These are phyloP conservation scores for Pseudopipra pipra DNA, from an alignment of 2,113 vertebrate species.

Conservation along the genomic window DNA sequence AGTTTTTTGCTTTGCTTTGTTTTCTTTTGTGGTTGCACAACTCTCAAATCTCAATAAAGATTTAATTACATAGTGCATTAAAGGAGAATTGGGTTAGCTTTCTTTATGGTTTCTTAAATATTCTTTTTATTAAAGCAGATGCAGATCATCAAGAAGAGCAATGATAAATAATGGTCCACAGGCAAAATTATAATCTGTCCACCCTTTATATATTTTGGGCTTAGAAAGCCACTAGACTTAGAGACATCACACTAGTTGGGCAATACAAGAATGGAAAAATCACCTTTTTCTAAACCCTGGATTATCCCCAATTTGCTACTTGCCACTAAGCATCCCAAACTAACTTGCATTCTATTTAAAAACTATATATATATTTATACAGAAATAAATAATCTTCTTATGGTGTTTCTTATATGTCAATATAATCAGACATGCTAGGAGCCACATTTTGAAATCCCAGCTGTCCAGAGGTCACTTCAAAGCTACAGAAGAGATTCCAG, in stretches of 20 bases:
- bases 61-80: slow-evolving; percentile 31
- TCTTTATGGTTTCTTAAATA: slow-evolving; percentile 21
- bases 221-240: background rate
- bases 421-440: background rate
- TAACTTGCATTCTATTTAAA: background rate
- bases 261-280: background rate
- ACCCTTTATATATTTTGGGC: background rate
- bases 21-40: slow-evolving; percentile 28
- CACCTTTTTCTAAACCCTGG: background rate
- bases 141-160: background rate
- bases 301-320: background rate
- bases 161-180: background rate
- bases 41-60: slow-evolving; percentile 45
- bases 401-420: background rate
- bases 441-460: background rate
- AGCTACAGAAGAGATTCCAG: background rate
- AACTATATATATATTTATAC: background rate
- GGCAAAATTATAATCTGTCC: background rate
- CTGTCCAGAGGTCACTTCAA: background rate
- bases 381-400: background rate
- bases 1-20: background rate
- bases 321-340: background rate
- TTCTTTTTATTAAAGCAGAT: slow-evolving; percentile 30
- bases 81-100: slow-evolving; percentile 11
- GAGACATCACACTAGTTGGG: background rate